Evolutionary conservation across 2,797 vertebrate genomes (phyloP).

Genomic region (Carcharodon carcharias): DNA sequence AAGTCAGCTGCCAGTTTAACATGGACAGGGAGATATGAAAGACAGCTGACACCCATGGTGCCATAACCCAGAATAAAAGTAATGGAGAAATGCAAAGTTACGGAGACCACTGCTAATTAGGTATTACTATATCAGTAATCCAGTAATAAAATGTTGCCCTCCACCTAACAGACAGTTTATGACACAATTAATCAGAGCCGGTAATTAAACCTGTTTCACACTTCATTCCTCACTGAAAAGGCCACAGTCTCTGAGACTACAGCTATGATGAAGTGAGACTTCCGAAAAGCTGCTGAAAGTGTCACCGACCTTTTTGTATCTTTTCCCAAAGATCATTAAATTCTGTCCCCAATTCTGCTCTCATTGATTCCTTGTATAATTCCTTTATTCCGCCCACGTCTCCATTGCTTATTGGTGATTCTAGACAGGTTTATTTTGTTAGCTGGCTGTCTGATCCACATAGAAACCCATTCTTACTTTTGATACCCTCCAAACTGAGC

Average conservation of each 20-base stretch:
- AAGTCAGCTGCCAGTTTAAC: neutral
- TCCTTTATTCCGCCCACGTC: neutral
- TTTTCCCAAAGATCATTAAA: neutral
- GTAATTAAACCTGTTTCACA: conserved; percentile 20
- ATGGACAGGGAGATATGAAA: neutral
- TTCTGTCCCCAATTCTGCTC: neutral
- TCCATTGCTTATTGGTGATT: neutral
- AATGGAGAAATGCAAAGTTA: neutral
- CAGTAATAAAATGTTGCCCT: neutral
- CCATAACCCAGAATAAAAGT: neutral
- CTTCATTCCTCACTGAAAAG: conserved; percentile 12
- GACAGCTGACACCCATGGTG: neutral
- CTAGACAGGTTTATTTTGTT: neutral
- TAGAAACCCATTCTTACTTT: neutral
- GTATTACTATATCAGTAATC: neutral
- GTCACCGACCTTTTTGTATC: neutral
- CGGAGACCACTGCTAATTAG: neutral
- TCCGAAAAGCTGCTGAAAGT: neutral
- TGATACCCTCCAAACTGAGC: neutral
- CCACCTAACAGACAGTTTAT: neutral
- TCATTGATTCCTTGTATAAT: neutral
- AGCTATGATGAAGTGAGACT: conserved; percentile 2
- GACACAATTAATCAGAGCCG: neutral
- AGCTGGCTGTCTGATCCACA: neutral
- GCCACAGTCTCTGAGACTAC: neutral